A percentile compares a stretch with the other conserved stretches of the same genome.
phyloP scores from a whole-genome alignment of 2,797 vertebrate genomes.

The Dryobates pubescens region DNA sequence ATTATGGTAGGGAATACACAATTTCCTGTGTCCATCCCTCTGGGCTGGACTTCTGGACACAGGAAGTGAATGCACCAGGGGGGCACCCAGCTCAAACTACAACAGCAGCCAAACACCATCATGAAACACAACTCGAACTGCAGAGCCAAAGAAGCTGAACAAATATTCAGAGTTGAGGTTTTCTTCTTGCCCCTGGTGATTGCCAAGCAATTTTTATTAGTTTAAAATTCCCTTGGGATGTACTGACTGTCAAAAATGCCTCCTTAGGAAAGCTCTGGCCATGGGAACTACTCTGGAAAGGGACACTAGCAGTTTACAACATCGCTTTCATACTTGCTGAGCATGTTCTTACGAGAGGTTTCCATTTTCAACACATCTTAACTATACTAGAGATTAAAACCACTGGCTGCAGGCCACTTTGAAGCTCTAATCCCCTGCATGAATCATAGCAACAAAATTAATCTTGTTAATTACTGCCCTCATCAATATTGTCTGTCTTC shows the following conservation, averaged over 20 bases:
- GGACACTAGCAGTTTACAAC: neutral
- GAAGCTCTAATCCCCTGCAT: neutral
- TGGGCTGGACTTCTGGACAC: too few species aligned
- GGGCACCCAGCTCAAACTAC: too few species aligned
- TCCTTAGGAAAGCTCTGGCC: neutral
- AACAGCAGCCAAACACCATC: neutral
- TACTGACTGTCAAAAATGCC: neutral
- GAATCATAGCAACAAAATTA: neutral
- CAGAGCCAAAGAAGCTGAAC: neutral
- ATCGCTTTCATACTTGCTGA: neutral
- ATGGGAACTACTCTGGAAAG: neutral
- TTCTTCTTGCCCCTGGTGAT: neutral
- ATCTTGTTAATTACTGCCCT: neutral
- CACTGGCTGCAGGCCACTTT: neutral
- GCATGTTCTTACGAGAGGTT: neutral
- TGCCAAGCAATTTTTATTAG: neutral
- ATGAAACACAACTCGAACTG: neutral
- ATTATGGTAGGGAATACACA: too few species aligned
- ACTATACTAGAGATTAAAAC: neutral
- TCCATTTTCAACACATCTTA: neutral
- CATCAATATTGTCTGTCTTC: neutral
- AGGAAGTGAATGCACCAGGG: too few species aligned
- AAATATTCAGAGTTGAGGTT: neutral
- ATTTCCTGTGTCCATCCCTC: too few species aligned
- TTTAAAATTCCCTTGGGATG: neutral